Base-by-base conservation (phyloP, 2,797 vertebrate genomes). In the Danio aesculapii region DNA sequence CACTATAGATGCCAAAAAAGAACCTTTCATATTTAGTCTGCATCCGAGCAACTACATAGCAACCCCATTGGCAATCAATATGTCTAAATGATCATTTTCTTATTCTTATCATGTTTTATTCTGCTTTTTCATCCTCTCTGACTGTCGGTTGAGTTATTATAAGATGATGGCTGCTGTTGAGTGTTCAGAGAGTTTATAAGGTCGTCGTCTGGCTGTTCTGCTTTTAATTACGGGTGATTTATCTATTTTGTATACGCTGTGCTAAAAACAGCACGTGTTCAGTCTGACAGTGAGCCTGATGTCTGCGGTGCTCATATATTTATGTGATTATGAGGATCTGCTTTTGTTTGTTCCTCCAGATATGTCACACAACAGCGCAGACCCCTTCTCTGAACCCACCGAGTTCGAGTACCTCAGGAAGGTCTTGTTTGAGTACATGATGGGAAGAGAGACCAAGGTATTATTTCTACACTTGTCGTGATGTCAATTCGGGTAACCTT, bases 391-490 rank as follows among this genome's bases (percentile, higher is more conserved):
- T 1, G 97, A 98, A 81, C 93, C 96, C 86, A 96, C 98, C 0
- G 98, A 99, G 87, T 96, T 97, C 89, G 98, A 99, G 89, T 99
- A 99, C 89, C 94, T 99, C 88, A 94, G 96, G 90, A 99, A 99
- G 89, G 98, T 99, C 84, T 86, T 99, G 86, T 99, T 96, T 85
- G 98, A 99, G 75, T 99, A 99, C 90, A 99, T 99, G 98, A 99
- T 99, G 98, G 98, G 98, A 85, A 94, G 94, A 75, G 98, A 99
- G 91, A 99, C 98, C 80, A 99, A 98, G 96, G 98, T 99, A 96
- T 5, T 30, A 30, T 59, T 70, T 19, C 17, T n/a, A 11, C 13
- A 39, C 16, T 53, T 53, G 53, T 0, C 1, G 49, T 53, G 12
- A 44, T 4, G 47, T 14, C 0, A 8, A n/a, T 61, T 8, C 6